phyloP scores from a whole-genome alignment of 2,888 invertebrate genomes.

The Bursaphelenchus okinawaensis region DNA sequence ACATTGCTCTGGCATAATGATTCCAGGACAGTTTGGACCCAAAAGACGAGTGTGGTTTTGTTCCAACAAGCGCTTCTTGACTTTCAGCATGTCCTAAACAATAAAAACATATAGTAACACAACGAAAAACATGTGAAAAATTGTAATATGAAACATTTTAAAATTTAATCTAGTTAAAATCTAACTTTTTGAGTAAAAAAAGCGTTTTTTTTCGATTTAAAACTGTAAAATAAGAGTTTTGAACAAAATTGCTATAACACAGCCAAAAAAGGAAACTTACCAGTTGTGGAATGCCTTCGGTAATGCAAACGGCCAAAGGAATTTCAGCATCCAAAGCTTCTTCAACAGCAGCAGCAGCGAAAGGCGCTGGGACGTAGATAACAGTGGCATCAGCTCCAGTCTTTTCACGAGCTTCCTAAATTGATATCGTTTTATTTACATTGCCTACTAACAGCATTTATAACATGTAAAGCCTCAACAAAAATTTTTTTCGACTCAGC shows the following conservation, averaged over 20 bases:
- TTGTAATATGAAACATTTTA: too few relatives aligned
- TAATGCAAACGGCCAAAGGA: slow-evolving; percentile 86
- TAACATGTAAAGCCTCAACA: background rate
- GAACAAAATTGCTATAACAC: background rate
- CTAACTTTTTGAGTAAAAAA: too few relatives aligned
- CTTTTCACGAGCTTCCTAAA: slow-evolving; percentile 69
- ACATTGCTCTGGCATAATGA: slow-evolving; percentile 71
- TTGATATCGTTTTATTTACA: background rate
- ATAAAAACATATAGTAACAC: background rate
- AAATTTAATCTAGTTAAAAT: too few relatives aligned
- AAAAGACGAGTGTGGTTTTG: slow-evolving; percentile 87
- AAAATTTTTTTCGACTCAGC: background rate
- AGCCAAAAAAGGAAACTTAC: slow-evolving; percentile 18
- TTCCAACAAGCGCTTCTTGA: slow-evolving; percentile 70
- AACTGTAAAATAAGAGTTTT: background rate
- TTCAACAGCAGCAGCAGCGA: slow-evolving; percentile 74
- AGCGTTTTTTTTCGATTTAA: too few relatives aligned
- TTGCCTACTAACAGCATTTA: background rate
- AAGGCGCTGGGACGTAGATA: slow-evolving; percentile 78
- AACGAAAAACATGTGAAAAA: too few relatives aligned
- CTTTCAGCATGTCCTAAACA: slow-evolving; percentile 92
- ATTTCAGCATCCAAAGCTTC: slow-evolving; percentile 60
- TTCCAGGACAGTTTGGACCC: slow-evolving; percentile 98
- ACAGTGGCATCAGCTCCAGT: slow-evolving; percentile 86
- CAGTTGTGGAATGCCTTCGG: slow-evolving; percentile 70